Base-by-base conservation (phyloP, 2,888 invertebrate species). In the Drosophila leonis region DNA sequence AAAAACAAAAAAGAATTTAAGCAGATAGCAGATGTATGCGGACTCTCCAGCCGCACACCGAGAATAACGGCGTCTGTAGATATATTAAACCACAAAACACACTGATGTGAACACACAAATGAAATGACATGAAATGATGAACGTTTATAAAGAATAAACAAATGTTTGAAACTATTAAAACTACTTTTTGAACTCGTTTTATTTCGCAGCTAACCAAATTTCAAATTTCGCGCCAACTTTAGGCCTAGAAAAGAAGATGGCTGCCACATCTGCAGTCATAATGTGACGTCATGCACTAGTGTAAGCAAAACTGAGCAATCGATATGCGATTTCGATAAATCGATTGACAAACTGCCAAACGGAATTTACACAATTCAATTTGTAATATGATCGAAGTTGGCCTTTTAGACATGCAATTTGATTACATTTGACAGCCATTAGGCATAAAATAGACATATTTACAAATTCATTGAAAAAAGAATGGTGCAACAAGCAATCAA, bases 121-220 rank as follows among this genome's bases (percentile, higher is more conserved):
- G 77, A 82, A 73, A 80, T 62, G 79, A 82, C 77, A 80, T 73
- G 79, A 84, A 78, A 90, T 87, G 90, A 90, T 85, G 89, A 92
- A 92, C 84, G 92, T 92, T 91, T 92, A 90, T 90, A 84, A 84
- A 90, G 89, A 91, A 92, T 91, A 91, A 84, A 86, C 74, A 90
- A 91, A 90, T 91, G 91, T 91, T 91, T 91, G 83, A 91, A 92
- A 91, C 90, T 83, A 86, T 76, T 64, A 84, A 80, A 68, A 65
- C n/a, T 39, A 65, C 4, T n/a, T 18, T 60, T 49, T 63, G 54
- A 8, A 46, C 59, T 71, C 8, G 62, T 69, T 74, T 72, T 65
- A 55, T 68, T 74, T 62, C 39, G 4, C 39, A 10, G 20, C 15
- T 18, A 9, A 6, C 48, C n/a, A 37, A 48, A 27, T n/a, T 55